Evolutionary conservation across 2,888 invertebrate species (phyloP).

Genomic region (Pantelozetes paolii): DNA sequence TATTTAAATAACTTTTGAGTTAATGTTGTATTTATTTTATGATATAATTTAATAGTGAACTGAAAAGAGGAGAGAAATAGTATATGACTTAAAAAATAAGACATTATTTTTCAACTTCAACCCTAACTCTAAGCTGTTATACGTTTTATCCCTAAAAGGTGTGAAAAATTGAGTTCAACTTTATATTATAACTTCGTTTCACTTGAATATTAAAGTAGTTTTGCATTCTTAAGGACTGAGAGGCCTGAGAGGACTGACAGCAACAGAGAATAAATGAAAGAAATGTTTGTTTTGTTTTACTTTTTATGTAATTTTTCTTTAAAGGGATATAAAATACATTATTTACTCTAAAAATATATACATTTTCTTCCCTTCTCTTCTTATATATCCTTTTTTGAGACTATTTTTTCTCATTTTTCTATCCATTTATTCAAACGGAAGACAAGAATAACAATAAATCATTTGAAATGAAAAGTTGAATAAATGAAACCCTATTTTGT

Average conservation of each 20-base stretch:
- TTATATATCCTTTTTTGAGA: not conserved
- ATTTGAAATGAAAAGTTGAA: slow-evolving; percentile 21
- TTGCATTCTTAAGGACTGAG: not conserved
- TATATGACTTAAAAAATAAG: not conserved
- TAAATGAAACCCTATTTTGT: not conserved
- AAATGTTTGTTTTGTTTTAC: slow-evolving; percentile 9
- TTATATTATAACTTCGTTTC: slow-evolving; percentile 19
- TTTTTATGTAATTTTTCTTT: slow-evolving; percentile 31
- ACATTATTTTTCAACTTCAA: not conserved
- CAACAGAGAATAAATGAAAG: not conserved
- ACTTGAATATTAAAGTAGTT: slow-evolving; percentile 20
- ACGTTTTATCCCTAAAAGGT: not conserved
- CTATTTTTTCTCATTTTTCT: not conserved
- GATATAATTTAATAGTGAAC: slow-evolving; percentile 8
- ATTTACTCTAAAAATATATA: not conserved
- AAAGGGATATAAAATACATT: slow-evolving; percentile 33
- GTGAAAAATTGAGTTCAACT: slow-evolving; percentile 32
- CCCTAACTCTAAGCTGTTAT: not conserved
- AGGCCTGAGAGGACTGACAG: not conserved
- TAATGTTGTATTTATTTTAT: not conserved
- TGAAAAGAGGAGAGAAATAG: not conserved
- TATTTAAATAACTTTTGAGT: slow-evolving; percentile 11
- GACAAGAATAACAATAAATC: slow-evolving; percentile 10
- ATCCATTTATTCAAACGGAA: not conserved
- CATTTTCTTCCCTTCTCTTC: not conserved